Percentiles rank a stretch among this genome's conserved stretches.
phyloP scores from a whole-genome alignment of 1,140 invertebrate species.

The Globodera ellingtonae region DNA sequence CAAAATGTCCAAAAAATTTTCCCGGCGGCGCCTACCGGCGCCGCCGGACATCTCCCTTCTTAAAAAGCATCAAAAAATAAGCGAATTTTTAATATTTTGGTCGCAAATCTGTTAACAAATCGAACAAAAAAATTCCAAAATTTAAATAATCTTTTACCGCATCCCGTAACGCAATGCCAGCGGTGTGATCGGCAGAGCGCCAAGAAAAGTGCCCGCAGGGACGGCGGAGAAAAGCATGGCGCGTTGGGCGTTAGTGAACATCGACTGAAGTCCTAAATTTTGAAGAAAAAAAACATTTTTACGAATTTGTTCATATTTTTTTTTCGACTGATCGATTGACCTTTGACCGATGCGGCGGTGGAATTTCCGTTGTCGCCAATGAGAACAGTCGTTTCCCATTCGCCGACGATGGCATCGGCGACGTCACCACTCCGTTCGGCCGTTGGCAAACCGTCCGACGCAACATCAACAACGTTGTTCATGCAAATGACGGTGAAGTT shows the following conservation, averaged over 20 bases:
- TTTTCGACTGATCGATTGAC: too few species aligned
- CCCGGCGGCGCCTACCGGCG: too few species aligned
- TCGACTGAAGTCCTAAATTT: background rate
- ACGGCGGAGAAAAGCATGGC: conserved; percentile 25
- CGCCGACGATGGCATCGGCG: too few species aligned
- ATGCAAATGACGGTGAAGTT: conserved; percentile 58
- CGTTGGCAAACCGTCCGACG: background rate
- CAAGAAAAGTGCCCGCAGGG: conserved; percentile 27
- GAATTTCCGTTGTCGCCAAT: background rate
- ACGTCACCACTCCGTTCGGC: background rate
- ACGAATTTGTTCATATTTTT: too few species aligned
- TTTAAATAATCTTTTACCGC: conserved; percentile 20
- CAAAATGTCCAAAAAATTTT: too few species aligned
- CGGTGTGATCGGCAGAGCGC: conserved; percentile 32
- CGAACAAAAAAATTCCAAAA: too few species aligned
- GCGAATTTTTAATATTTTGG: too few species aligned
- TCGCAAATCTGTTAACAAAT: too few species aligned
- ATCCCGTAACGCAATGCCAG: conserved; percentile 23
- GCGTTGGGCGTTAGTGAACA: conserved; percentile 23
- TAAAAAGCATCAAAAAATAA: too few species aligned
- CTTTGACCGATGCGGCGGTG: background rate
- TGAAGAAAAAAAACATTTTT: background rate
- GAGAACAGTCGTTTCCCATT: background rate
- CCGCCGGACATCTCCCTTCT: too few species aligned
- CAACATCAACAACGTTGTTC: conserved; percentile 20